A percentile compares a stretch with the other conserved stretches of the same genome.
Conservation (phyloP, 2,888 invertebrate species). For the Eilema caniola region DNA sequence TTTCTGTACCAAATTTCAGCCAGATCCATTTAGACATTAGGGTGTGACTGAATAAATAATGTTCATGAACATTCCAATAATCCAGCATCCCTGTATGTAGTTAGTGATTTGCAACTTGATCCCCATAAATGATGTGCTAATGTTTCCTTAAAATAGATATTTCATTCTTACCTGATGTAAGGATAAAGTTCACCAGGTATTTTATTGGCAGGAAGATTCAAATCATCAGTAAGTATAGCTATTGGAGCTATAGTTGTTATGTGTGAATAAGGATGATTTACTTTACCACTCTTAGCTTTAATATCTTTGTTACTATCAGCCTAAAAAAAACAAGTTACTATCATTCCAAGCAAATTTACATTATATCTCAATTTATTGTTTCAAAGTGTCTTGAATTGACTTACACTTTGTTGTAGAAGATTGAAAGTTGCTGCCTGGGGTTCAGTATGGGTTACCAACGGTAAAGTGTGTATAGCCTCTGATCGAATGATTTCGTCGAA, state of each 20-base stretch:
- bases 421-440: conserved; percentile 93
- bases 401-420: conserved; percentile 86
- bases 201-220: conserved; percentile 88
- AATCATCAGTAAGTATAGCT: conserved; percentile 92
- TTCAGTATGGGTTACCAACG: conserved; percentile 91
- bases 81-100: too few species aligned
- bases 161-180: conserved; percentile 82
- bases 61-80: too few species aligned
- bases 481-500: conserved; percentile 87
- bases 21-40: too few species aligned
- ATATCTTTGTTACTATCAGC: conserved; percentile 48
- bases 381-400: conserved; percentile 29
- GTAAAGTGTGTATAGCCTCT: conserved; percentile 88
- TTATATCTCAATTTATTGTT: neutral
- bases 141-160: neutral
- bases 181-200: conserved; percentile 90
- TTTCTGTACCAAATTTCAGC: too few species aligned
- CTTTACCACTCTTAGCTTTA: conserved; percentile 46
- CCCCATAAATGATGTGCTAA: neutral
- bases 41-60: too few species aligned
- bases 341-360: neutral
- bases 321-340: conserved; percentile 58
- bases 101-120: neutral
- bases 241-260: conserved; percentile 91
- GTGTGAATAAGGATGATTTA: conserved; percentile 90